phyloP scores from a whole-genome alignment of 2,888 invertebrate genomes.

The Heteromurus nitidus region DNA sequence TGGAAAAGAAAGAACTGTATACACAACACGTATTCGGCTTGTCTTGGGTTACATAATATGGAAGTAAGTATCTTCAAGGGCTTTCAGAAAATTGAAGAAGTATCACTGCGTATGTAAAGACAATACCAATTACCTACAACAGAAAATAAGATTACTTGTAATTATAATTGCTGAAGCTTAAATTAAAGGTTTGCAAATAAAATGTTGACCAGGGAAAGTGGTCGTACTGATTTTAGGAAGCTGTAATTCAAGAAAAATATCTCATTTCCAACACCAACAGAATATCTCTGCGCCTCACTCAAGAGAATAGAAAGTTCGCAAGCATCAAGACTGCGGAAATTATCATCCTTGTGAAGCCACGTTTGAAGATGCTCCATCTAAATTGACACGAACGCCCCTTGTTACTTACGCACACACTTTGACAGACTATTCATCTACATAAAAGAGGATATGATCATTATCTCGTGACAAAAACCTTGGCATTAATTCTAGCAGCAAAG shows the following conservation, averaged over 20 bases:
- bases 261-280: conserved; percentile 1
- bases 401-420: not conserved
- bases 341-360: conserved; percentile 3
- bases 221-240: not conserved
- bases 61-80: too few relatives aligned
- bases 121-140: not conserved
- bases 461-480: too few relatives aligned
- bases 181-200: too few relatives aligned
- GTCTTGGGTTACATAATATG: too few relatives aligned
- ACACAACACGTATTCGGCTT: too few relatives aligned
- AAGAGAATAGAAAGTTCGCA: not conserved
- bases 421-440: not conserved
- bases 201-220: too few relatives aligned
- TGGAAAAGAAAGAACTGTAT: too few relatives aligned
- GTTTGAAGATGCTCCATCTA: not conserved
- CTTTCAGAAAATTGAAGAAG: too few relatives aligned
- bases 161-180: too few relatives aligned
- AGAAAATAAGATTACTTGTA: too few relatives aligned
- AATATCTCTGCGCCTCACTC: not conserved
- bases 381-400: not conserved
- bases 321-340: not conserved
- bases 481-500: not conserved
- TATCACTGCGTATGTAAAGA: not conserved
- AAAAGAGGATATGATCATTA: too few relatives aligned
- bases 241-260: not conserved